Base-by-base conservation (phyloP, 2,113 vertebrate genomes). In the Poecilia latipinna region DNA sequence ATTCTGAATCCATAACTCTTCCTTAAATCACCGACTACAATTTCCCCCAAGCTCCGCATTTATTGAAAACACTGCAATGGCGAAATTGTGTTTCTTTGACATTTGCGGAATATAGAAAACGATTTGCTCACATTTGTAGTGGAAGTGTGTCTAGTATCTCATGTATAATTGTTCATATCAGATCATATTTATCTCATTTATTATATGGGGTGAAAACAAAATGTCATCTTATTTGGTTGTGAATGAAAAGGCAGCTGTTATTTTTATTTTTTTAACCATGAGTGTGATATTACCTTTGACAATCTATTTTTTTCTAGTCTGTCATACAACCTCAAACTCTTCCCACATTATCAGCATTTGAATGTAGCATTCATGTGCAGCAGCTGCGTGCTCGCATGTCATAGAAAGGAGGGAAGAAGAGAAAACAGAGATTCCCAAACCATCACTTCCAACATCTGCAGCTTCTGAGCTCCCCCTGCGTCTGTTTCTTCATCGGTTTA, bases 401-500 rank as follows among this genome's bases (percentile, higher is more conserved):
- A 82, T 68, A 72, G 12, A 26, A 12, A 68, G 70, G 42, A 8
- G 32, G 68, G 63, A 48, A 37, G 24, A 72, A n/a, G 44, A 29
- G 15, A 33, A 76, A 68, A 65, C 2, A 12, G 68, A 74, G 61
- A 68, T 73, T 71, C 69, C 71, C 63, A 76, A 72, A 77, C 74
- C 13, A 1, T 85, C 42, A 15, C 69, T 76, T 80, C 64, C 82
- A 72, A 82, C 82, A 72, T 90, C 77, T 86, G 77, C 77, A 70
- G 72, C 68, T 65, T 80, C 72, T 75, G 57, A 82, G 77, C 11
- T 62, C 57, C 8, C n/a, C 6, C 22, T 61, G 24, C 75, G 68
- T 44, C 82, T 81, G 72, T 82, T 54, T 75, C 81, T 67, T 85
- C 76, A 75, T 72, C 89, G 77, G 6, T 2, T 1, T 51, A 51